These are phyloP conservation scores for Creontiades dilutus DNA, from an alignment of 2,888 invertebrate species.

Conservation along the genomic window DNA sequence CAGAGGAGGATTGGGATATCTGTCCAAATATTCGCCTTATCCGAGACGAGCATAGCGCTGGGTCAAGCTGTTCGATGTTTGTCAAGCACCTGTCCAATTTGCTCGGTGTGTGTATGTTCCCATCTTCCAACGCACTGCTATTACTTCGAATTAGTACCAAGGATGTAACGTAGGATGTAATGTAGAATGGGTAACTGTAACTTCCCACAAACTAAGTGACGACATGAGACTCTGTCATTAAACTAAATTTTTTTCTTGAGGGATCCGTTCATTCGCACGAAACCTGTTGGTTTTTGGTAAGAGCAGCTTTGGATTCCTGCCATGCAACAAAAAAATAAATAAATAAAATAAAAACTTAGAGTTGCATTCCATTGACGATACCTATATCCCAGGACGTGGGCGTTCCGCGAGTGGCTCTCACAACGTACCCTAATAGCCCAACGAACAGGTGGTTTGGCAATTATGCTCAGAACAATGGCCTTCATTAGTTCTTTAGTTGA, in stretches of 20 bases:
- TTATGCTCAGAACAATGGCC: constrained; percentile 41
- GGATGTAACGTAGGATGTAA: too few relatives aligned
- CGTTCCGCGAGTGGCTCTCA: not conserved
- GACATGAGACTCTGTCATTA: not conserved
- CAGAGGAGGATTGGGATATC: too few relatives aligned
- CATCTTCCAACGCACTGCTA: too few relatives aligned
- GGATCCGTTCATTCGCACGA: not conserved
- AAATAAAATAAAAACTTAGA: not conserved
- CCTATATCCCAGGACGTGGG: not conserved
- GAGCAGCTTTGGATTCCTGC: not conserved
- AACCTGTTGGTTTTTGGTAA: constrained; percentile 4
- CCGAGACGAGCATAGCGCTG: too few relatives aligned
- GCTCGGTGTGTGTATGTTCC: too few relatives aligned
- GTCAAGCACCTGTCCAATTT: too few relatives aligned
- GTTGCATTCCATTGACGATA: constrained; percentile 10
- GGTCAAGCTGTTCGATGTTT: too few relatives aligned
- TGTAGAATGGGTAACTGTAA: too few relatives aligned
- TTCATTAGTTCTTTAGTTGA: constrained; percentile 44
- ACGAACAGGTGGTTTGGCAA: constrained; percentile 44
- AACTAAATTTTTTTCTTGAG: not conserved
- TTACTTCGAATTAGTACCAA: too few relatives aligned
- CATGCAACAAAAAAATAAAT: not conserved
- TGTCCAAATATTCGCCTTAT: too few relatives aligned
- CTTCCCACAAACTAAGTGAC: too few relatives aligned
- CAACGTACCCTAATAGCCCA: constrained; percentile 1